A percentile compares a stretch with the other conserved stretches of the same genome.
phyloP scores from a whole-genome alignment of 2,888 invertebrate species.

The Dasypogon diadema region DNA sequence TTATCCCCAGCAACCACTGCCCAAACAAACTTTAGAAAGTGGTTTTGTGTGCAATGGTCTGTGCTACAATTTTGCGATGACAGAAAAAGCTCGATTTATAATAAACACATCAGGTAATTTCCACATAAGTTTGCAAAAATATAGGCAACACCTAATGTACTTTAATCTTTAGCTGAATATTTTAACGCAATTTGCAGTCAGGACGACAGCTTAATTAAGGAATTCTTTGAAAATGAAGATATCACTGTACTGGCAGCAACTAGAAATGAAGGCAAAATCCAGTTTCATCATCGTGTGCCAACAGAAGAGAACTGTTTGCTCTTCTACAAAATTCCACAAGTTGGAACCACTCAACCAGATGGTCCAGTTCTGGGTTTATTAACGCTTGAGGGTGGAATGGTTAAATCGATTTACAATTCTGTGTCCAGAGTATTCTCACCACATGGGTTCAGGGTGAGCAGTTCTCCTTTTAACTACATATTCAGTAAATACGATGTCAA shows the following conservation, averaged over 20 bases:
- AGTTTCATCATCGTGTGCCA: conserved; percentile 68
- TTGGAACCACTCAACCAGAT: conserved; percentile 58
- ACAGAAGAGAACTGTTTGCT: conserved; percentile 66
- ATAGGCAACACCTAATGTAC: too few relatives aligned
- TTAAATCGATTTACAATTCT: conserved; percentile 70
- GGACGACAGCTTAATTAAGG: conserved; percentile 66
- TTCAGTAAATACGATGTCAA: neutral
- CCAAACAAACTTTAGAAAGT: conserved; percentile 45
- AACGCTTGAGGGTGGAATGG: conserved; percentile 69
- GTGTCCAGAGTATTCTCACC: conserved; percentile 69
- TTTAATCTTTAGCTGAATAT: conserved; percentile 63
- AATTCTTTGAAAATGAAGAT: conserved; percentile 70
- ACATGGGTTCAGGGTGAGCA: conserved; percentile 64
- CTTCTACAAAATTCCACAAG: conserved; percentile 69
- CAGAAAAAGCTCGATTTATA: conserved; percentile 64
- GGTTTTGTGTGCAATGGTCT: too few relatives aligned
- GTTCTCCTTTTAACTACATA: conserved; percentile 23
- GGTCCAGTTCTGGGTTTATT: conserved; percentile 64
- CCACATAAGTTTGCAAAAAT: too few relatives aligned
- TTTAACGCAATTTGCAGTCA: conserved; percentile 64
- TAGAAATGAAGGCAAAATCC: conserved; percentile 67
- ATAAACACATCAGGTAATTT: conserved; percentile 68
- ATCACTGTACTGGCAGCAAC: conserved; percentile 69
- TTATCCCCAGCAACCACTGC: conserved; percentile 10
- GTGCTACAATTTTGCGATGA: too few relatives aligned